These are phyloP conservation scores for Armadillidium nasatum DNA, from an alignment of 1,140 invertebrate species.

Conservation along the genomic window DNA sequence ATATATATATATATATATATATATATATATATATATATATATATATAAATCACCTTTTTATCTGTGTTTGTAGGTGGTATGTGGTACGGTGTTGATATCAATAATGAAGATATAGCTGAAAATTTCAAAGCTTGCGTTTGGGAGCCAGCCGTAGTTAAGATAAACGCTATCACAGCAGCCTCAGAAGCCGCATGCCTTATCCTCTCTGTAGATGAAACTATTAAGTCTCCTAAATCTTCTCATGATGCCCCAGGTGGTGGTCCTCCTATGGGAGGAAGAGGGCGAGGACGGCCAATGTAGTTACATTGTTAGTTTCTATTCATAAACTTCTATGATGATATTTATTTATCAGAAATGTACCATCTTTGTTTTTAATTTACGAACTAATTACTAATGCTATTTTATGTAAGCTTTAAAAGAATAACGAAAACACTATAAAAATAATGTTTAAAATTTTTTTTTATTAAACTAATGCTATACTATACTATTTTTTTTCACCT, in stretches of 20 bases:
- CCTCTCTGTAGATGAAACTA: conserved; percentile 96
- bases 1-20: too few relatives aligned
- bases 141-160: conserved; percentile 95
- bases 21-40: too few relatives aligned
- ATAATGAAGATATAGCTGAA: conserved; percentile 86
- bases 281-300: not conserved
- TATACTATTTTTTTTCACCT: too few relatives aligned
- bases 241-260: conserved; percentile 5
- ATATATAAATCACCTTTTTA: too few relatives aligned
- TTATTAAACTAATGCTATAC: too few relatives aligned
- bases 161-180: conserved; percentile 93
- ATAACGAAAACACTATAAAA: too few relatives aligned
- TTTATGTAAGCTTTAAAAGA: too few relatives aligned
- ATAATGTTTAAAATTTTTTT: too few relatives aligned
- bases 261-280: not conserved
- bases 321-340: too few relatives aligned
- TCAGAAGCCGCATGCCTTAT: conserved; percentile 93
- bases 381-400: too few relatives aligned
- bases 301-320: not conserved
- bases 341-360: too few relatives aligned
- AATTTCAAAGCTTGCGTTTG: conserved; percentile 92
- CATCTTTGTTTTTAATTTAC: too few relatives aligned
- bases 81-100: conserved; percentile 96
- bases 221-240: conserved; percentile 77
- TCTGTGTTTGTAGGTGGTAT: conserved; percentile 55